A percentile compares a stretch with the other conserved stretches of the same genome.
These are phyloP conservation scores for Globodera rostochiensis DNA, from an alignment of 1,140 invertebrate species.

Conservation along the genomic window DNA sequence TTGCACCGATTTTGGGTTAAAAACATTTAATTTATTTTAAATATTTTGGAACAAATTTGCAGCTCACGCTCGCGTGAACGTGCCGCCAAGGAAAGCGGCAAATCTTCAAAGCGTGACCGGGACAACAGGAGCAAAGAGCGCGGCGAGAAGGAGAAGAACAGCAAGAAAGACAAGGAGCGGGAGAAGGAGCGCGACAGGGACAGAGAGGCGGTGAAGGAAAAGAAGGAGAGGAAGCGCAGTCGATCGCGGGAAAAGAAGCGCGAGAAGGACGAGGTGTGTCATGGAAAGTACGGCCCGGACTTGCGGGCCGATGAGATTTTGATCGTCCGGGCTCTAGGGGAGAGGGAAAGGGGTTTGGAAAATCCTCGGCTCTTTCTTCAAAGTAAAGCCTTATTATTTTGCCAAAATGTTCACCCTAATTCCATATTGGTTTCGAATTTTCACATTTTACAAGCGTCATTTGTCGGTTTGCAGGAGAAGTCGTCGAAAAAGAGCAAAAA, in stretches of 20 bases:
- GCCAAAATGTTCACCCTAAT: no score
- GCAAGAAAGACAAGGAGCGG: conserved; percentile 10
- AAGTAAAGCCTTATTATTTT: background rate
- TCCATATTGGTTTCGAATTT: no score
- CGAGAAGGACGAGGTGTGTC: conserved; percentile 27
- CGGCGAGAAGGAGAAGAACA: conserved; percentile 16
- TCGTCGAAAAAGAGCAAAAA: conserved; percentile 33
- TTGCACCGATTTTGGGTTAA: no score
- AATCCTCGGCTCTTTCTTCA: background rate
- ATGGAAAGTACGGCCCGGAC: conserved; percentile 19
- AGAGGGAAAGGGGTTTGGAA: no score
- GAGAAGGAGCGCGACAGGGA: conserved; percentile 2
- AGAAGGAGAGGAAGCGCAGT: conserved; percentile 22
- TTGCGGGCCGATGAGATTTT: no score
- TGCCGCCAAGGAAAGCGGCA: conserved; percentile 14
- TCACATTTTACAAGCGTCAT: no score
- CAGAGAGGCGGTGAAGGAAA: conserved; percentile 25
- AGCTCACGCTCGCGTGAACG: conserved; percentile 24
- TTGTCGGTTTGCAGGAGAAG: background rate
- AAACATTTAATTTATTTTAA: background rate
- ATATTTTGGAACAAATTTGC: background rate
- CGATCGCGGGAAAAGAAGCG: conserved; percentile 11
- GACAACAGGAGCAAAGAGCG: background rate
- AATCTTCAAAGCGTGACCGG: conserved; percentile 18
- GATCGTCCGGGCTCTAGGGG: no score